phyloP scores from a whole-genome alignment of 2,113 vertebrate species.

The Tenrec ecaudatus region DNA sequence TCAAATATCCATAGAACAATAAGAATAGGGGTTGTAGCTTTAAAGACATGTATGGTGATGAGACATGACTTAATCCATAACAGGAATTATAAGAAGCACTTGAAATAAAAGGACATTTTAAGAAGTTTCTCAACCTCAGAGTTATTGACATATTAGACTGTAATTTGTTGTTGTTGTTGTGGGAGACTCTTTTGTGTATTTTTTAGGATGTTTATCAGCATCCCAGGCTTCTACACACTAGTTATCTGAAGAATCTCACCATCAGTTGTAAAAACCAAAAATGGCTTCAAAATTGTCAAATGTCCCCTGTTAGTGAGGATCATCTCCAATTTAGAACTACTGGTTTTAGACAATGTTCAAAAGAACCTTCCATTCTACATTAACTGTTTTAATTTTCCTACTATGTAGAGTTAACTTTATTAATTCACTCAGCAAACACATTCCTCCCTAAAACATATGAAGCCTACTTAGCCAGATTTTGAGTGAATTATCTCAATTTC shows the following conservation, averaged over 20 bases:
- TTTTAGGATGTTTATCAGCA: background rate
- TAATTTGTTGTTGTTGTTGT: background rate
- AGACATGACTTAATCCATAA: background rate
- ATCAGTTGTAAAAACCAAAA: background rate
- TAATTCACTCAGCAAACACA: slow-evolving; percentile 46
- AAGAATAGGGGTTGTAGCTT: background rate
- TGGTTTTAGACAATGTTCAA: slow-evolving; percentile 5
- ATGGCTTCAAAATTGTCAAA: background rate
- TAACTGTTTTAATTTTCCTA: slow-evolving; percentile 3
- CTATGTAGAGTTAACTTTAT: slow-evolving; percentile 44
- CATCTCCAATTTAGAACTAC: background rate
- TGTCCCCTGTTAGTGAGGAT: background rate
- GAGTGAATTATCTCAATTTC: slow-evolving; percentile 63
- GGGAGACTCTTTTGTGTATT: background rate
- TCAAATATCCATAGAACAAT: background rate
- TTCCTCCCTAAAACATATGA: background rate
- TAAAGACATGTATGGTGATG: background rate
- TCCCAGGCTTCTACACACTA: background rate
- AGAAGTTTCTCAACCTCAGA: background rate
- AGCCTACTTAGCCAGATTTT: slow-evolving; percentile 35
- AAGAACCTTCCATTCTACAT: slow-evolving; percentile 5
- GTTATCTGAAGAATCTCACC: background rate
- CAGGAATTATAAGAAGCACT: background rate
- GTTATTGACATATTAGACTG: background rate
- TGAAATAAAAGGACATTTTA: background rate